A percentile compares a stretch with the other conserved stretches of the same genome.
These are phyloP conservation scores for Microlaimidae sp. DNA, from an alignment of 2,888 invertebrate genomes.

Conservation along the genomic window DNA sequence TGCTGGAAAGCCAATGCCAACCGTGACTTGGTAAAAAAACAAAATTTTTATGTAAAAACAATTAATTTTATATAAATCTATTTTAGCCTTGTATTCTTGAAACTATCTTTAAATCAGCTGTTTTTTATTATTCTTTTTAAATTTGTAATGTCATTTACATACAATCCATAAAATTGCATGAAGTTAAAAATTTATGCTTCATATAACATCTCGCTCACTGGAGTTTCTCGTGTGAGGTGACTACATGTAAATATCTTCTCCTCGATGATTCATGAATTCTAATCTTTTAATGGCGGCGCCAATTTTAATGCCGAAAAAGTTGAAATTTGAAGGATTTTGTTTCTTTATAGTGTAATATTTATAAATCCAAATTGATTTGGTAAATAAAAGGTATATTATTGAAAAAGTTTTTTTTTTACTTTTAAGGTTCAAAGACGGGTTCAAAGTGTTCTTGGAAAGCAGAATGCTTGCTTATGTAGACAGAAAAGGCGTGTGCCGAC, in stretches of 20 bases:
- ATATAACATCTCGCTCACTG: too few relatives aligned
- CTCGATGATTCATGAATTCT: too few relatives aligned
- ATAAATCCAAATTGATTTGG: too few relatives aligned
- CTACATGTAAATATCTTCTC: too few relatives aligned
- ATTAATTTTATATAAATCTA: not conserved
- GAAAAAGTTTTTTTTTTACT: too few relatives aligned
- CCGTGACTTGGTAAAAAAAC: conserved; percentile 25
- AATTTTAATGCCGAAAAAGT: not conserved
- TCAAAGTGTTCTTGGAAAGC: conserved; percentile 28
- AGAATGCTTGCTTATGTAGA: conserved; percentile 31
- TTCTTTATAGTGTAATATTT: too few relatives aligned
- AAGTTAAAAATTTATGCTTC: too few relatives aligned
- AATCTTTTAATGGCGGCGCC: not conserved
- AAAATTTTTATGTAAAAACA: conserved; percentile 19
- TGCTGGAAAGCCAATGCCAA: conserved; percentile 10
- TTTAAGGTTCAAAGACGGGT: conserved; percentile 28
- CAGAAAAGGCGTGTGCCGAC: conserved; percentile 25
- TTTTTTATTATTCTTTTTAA: not conserved
- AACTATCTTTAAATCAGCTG: not conserved
- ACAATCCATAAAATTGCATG: too few relatives aligned
- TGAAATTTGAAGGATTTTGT: too few relatives aligned
- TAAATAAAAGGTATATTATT: too few relatives aligned
- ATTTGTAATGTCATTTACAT: too few relatives aligned
- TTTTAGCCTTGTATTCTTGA: not conserved
- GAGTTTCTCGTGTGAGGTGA: too few relatives aligned